Conservation (phyloP, 2,888 invertebrate genomes). For the Baronia brevicornis region DNA sequence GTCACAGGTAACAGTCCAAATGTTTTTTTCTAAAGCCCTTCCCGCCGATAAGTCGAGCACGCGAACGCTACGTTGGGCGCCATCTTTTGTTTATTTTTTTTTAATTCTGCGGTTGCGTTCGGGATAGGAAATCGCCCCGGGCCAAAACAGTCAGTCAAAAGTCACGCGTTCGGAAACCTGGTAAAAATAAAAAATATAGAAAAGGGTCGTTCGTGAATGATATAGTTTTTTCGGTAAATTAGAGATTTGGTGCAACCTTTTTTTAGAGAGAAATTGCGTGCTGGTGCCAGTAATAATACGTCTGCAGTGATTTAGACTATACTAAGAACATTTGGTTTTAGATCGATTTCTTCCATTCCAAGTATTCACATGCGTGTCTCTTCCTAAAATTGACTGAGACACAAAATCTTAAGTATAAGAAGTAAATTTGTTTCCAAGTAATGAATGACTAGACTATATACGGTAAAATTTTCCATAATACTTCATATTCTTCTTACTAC, state of each 20-base stretch:
- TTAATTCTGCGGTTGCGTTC: constrained; percentile 51
- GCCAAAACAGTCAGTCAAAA: constrained; percentile 72
- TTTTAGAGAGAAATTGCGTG: constrained; percentile 68
- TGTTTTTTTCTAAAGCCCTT: constrained; percentile 52
- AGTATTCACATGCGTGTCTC: too few relatives aligned
- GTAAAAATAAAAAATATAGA: constrained; percentile 39
- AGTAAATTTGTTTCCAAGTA: too few relatives aligned
- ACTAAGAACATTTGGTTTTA: constrained; percentile 22
- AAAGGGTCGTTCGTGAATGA: constrained; percentile 60
- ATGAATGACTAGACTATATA: too few relatives aligned
- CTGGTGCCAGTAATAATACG: constrained; percentile 54
- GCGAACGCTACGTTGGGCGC: constrained; percentile 50
- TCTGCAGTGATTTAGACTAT: constrained; percentile 35
- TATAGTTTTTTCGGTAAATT: constrained; percentile 72
- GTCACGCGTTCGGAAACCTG: constrained; percentile 55
- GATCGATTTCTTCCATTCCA: constrained; percentile 19
- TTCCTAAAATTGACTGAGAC: too few relatives aligned
- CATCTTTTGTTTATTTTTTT: constrained; percentile 53
- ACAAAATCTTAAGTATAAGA: too few relatives aligned
- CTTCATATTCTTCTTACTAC: too few relatives aligned
- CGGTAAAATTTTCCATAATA: too few relatives aligned
- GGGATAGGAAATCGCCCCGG: constrained; percentile 55
- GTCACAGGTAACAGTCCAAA: constrained; percentile 57
- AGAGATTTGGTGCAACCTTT: constrained; percentile 54
- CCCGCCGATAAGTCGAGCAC: constrained; percentile 53